Evolutionary conservation across 2,797 vertebrate species (phyloP), one percentile per base, ranked within the genome.

Genomic region (Lateolabrax maculatus): DNA sequence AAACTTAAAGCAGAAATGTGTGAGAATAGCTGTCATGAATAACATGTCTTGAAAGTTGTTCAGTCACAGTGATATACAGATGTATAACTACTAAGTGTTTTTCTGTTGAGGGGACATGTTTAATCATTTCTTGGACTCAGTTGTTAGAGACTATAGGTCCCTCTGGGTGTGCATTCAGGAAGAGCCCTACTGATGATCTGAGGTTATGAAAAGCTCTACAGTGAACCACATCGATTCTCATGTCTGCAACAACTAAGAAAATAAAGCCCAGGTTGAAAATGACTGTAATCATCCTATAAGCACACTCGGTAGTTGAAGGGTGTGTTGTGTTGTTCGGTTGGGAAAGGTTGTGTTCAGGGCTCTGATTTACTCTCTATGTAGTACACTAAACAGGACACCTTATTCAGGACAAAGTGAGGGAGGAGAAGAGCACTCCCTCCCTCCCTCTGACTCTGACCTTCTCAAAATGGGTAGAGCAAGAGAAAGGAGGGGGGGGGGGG

Each of bases 361-460:
- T 49, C 25, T 46, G 73, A 74, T 86, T 58, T 84, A 60, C 71
- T 73, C 68, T 84, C 55, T 70, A 12, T 82, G 74, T 29, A 39
- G 72, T 57, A 72, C 78, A 81, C 56, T 75, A 89, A 90, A 81
- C 87, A 90, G 87, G 87, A 90, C 84, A 87, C 77, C 79, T 87
- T 84, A 90, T 90, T 86, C 80, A 91, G 91, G 90, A 85, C 87
- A 84, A 64, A 71, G 79, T 64, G 51, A 80, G 76, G 56, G 52
- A 61, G 79, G 66, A 86, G 80, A 69, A 57, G 52, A 79, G 61
- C 0, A 4, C 73, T 70, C 74, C 57, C 80, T 69, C 86, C 64
- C 81, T 71, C 82, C 36, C 64, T 75, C 60, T 83, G 79, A 86
- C 79, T 83, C 81, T 91, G 89, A 92, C 89, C 91, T 92, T 91